phyloP scores from a whole-genome alignment of 2,888 invertebrate genomes.

The Cryptus armator region DNA sequence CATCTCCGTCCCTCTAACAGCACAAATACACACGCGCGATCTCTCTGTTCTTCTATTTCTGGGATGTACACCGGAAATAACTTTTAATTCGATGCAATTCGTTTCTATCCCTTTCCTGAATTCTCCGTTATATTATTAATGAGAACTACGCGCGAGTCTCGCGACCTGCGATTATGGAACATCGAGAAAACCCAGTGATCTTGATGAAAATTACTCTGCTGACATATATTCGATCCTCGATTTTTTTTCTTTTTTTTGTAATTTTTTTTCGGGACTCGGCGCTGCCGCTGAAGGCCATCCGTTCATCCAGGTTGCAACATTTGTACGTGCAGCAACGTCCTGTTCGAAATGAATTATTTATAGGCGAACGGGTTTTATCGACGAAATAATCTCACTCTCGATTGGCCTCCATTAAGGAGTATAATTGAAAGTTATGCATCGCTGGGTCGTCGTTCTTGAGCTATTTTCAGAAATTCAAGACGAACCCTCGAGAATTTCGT shows the following conservation, averaged over 20 bases:
- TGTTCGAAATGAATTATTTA: constrained; percentile 39
- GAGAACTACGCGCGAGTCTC: constrained; percentile 11
- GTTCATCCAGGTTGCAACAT: constrained; percentile 6
- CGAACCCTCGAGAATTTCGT: neutral
- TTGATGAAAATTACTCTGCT: constrained; percentile 13
- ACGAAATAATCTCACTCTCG: constrained; percentile 47
- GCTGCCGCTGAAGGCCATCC: constrained; percentile 29
- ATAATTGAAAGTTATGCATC: constrained; percentile 14
- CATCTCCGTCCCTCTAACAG: constrained; percentile 16
- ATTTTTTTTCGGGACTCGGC: neutral
- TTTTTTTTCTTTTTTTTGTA: no score
- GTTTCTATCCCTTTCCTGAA: neutral
- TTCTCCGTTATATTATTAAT: constrained; percentile 15
- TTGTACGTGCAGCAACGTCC: constrained; percentile 7
- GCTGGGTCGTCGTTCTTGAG: constrained; percentile 19
- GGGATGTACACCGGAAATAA: constrained; percentile 27
- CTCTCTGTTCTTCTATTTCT: constrained; percentile 18
- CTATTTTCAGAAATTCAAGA: neutral
- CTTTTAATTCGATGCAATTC: constrained; percentile 31
- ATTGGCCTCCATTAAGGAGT: constrained; percentile 19
- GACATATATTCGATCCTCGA: neutral
- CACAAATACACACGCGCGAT: neutral
- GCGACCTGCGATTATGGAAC: neutral
- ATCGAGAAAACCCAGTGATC: constrained; percentile 12
- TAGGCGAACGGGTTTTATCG: constrained; percentile 37